Evolutionary conservation across 2,113 vertebrate species (phyloP).

Genomic region (Corvus cornix): DNA sequence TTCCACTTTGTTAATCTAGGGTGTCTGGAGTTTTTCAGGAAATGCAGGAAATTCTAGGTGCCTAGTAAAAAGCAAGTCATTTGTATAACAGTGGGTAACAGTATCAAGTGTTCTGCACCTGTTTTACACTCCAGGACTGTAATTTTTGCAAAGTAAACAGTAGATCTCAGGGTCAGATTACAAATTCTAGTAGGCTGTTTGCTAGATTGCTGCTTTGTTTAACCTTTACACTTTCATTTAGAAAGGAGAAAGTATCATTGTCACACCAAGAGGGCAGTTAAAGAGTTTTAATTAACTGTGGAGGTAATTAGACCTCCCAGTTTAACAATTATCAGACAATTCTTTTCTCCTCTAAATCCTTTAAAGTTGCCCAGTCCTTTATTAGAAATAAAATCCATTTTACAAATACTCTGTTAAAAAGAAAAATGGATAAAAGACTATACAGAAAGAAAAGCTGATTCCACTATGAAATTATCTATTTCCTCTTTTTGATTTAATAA

Average conservation of each 20-base stretch:
- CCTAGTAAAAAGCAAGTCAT: constrained; percentile 29
- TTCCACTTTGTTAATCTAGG: constrained; percentile 42
- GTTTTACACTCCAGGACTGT: constrained; percentile 42
- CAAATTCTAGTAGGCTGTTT: constrained; percentile 58
- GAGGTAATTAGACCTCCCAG: constrained; percentile 53
- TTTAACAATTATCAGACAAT: constrained; percentile 50
- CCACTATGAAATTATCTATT: constrained; percentile 1
- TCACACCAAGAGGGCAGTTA: constrained; percentile 52
- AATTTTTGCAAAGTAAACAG: constrained; percentile 66
- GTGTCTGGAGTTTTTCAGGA: constrained; percentile 56
- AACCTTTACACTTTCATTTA: constrained; percentile 56
- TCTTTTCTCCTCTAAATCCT: constrained; percentile 42
- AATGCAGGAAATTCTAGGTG: constrained; percentile 20
- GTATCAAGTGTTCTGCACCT: constrained; percentile 62
- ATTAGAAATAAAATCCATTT: constrained; percentile 15
- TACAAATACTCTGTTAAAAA: neutral
- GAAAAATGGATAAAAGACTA: neutral
- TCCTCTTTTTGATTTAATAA: constrained; percentile 47
- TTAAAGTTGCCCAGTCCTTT: constrained; percentile 2
- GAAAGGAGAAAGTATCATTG: constrained; percentile 49
- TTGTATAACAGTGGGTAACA: constrained; percentile 31
- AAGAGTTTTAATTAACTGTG: constrained; percentile 66
- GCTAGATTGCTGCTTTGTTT: constrained; percentile 44
- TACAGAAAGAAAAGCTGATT: constrained; percentile 10
- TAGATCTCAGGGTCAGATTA: constrained; percentile 60